Conservation (phyloP, 2,797 vertebrate species). For the Fundulus diaphanus region DNA sequence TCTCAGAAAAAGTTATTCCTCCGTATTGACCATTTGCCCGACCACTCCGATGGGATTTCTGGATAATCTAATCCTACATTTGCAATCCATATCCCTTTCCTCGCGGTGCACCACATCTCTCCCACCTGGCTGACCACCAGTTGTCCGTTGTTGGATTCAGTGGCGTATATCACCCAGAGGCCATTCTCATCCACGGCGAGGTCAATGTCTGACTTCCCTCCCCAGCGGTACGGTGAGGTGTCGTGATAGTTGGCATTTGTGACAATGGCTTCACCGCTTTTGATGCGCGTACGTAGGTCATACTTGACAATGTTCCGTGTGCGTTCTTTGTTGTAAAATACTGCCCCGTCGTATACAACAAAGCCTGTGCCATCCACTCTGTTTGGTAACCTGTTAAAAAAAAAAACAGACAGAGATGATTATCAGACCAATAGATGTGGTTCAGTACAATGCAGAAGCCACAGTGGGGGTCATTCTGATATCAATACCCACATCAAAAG, state of each 20-base stretch:
- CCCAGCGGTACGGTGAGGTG: conserved; percentile 95
- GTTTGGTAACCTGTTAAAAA: conserved; percentile 86
- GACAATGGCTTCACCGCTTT: conserved; percentile 95
- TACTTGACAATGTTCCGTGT: conserved; percentile 95
- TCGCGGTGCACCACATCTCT: conserved; percentile 37
- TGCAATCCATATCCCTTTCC: conserved; percentile 57
- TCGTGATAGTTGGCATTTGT: conserved; percentile 95
- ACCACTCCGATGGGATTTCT: conserved; percentile 55
- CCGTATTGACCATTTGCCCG: conserved; percentile 41
- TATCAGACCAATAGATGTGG: conserved; percentile 38
- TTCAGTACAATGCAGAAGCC: conserved; percentile 46
- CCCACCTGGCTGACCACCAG: conserved; percentile 94
- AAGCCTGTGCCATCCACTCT: conserved; percentile 95
- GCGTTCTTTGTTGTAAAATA: conserved; percentile 97
- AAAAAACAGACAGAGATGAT: conserved; percentile 20
- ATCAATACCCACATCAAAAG: conserved; percentile 58
- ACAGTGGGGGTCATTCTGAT: conserved; percentile 35
- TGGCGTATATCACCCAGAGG: conserved; percentile 96
- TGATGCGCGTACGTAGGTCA: conserved; percentile 93
- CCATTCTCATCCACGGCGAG: conserved; percentile 95
- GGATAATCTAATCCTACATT: conserved; percentile 57
- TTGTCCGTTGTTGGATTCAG: conserved; percentile 90
- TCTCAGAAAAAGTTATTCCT: conserved; percentile 38
- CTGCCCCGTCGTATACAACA: conserved; percentile 94
- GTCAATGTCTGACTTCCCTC: conserved; percentile 95